Evolutionary conservation across 1,140 invertebrate genomes (phyloP).

Genomic region (Liolophura sinensis): DNA sequence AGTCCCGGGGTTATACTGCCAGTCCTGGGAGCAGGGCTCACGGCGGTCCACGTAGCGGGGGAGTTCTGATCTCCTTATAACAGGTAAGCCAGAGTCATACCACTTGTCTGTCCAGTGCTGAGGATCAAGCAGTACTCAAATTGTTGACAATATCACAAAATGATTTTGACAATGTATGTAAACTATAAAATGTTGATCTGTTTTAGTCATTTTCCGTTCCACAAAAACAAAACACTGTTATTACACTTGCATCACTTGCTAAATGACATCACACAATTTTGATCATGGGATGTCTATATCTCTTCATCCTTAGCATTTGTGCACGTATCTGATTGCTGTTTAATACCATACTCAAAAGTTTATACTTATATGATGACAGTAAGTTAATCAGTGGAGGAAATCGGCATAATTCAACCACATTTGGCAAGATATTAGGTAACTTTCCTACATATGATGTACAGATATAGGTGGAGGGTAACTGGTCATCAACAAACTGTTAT

Average conservation of each 20-base stretch:
- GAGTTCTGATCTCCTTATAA: constrained; percentile 36
- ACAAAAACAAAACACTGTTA: background rate
- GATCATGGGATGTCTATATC: constrained; percentile 1
- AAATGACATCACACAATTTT: background rate
- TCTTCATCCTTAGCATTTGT: background rate
- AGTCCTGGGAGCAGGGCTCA: constrained; percentile 42
- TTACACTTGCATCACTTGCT: background rate
- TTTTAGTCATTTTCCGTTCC: background rate
- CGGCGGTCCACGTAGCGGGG: constrained; percentile 35
- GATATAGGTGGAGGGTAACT: too few relatives aligned
- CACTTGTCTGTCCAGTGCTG: constrained; percentile 55
- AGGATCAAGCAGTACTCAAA: background rate
- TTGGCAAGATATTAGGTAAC: too few relatives aligned
- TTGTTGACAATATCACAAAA: background rate
- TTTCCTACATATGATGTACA: too few relatives aligned
- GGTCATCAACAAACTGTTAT: too few relatives aligned
- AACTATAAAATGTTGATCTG: background rate
- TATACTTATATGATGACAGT: too few relatives aligned
- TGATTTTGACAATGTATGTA: background rate
- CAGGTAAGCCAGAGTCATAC: constrained; percentile 45
- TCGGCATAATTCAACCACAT: too few relatives aligned
- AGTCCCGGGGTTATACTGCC: constrained; percentile 40
- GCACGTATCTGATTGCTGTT: background rate
- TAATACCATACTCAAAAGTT: too few relatives aligned
- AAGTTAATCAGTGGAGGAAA: too few relatives aligned